These are phyloP conservation scores for Drosophila sulfurigaster DNA, from an alignment of 1,140 invertebrate genomes.

Conservation along the genomic window DNA sequence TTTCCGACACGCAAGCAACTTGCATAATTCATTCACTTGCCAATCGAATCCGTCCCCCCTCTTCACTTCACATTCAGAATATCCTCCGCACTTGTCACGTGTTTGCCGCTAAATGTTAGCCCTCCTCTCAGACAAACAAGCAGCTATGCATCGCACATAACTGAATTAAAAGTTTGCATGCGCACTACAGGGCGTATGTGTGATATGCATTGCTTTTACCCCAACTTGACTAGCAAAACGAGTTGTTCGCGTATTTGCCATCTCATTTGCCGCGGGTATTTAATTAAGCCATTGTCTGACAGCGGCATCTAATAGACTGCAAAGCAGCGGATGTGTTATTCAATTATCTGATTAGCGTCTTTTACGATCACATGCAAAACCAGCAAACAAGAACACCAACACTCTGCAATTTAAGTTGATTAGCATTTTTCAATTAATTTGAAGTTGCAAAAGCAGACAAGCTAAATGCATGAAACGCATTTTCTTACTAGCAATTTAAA, in stretches of 20 bases:
- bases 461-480: background rate
- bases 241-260: background rate
- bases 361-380: background rate
- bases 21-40: constrained; percentile 58
- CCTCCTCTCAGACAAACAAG: constrained; percentile 13
- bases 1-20: constrained; percentile 27
- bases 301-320: constrained; percentile 2
- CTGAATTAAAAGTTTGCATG: constrained; percentile 58
- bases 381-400: background rate
- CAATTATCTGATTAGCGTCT: constrained; percentile 3
- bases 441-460: background rate
- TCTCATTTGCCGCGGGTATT: background rate
- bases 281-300: background rate
- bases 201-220: constrained; percentile 37
- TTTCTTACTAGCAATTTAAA: too few relatives aligned
- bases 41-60: constrained; percentile 13
- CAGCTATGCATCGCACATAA: constrained; percentile 48
- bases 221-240: constrained; percentile 8
- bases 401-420: background rate
- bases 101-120: background rate
- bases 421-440: background rate
- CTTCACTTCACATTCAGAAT: background rate
- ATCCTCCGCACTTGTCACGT: constrained; percentile 23
- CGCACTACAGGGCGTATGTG: constrained; percentile 62
- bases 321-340: background rate